These are phyloP conservation scores for Linnaemya tessellans DNA, from an alignment of 2,888 invertebrate species.

Conservation along the genomic window DNA sequence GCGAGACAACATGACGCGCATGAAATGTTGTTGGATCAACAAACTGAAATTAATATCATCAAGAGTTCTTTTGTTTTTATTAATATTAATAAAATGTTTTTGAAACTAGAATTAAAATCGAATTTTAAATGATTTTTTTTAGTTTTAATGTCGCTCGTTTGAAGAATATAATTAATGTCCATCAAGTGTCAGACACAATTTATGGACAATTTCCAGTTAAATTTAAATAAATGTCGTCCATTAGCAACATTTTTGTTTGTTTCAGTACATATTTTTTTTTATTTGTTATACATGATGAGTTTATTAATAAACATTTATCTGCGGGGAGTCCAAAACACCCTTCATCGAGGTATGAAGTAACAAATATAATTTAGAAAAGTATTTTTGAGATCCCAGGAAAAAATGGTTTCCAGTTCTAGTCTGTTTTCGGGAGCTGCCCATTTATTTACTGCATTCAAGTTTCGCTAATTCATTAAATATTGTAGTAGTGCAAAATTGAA, in stretches of 20 bases:
- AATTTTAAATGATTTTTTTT: conserved; percentile 19
- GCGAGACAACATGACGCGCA: not conserved
- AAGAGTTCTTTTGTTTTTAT: not conserved
- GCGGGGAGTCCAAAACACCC: not conserved
- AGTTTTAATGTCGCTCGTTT: not conserved
- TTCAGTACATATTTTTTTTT: not conserved
- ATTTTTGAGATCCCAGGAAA: too few relatives aligned
- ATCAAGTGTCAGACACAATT: conserved; percentile 21
- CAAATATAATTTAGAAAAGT: too few relatives aligned
- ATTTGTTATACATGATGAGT: not conserved
- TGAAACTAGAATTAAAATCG: conserved; percentile 19
- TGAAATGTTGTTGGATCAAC: conserved; percentile 44
- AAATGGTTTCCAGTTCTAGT: too few relatives aligned
- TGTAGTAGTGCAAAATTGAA: too few relatives aligned
- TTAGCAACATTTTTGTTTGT: conserved; percentile 33
- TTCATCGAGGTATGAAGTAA: too few relatives aligned
- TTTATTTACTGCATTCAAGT: too few relatives aligned
- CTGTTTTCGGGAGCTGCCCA: too few relatives aligned
- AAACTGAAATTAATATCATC: conserved; percentile 6
- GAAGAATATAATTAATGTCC: conserved; percentile 18
- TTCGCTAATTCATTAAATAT: too few relatives aligned
- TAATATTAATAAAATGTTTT: not conserved
- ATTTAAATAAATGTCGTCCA: conserved; percentile 24
- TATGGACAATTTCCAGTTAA: conserved; percentile 30
- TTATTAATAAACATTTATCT: not conserved